Conservation (phyloP, 2,113 vertebrate species). For the Paradoxurus hermaphroditus region DNA sequence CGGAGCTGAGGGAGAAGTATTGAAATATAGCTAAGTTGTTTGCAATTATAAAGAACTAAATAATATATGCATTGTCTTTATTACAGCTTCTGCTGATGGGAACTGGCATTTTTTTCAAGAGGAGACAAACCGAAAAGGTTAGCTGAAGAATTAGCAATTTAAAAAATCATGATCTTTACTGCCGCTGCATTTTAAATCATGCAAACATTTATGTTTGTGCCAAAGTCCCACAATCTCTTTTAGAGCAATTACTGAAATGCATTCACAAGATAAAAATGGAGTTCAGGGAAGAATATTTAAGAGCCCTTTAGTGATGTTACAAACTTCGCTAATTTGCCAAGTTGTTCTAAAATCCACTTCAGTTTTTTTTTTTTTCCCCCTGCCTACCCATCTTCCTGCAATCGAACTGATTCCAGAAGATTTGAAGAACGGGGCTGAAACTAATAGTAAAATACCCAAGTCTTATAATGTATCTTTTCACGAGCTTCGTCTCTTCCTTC, state of each 20-base stretch:
- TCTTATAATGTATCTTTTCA: not conserved
- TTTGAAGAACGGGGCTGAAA: not conserved
- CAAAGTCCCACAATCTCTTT: slow-evolving; percentile 71
- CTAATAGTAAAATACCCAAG: not conserved
- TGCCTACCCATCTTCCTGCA: slow-evolving; percentile 37
- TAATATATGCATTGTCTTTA: slow-evolving; percentile 67
- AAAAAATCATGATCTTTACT: slow-evolving; percentile 69
- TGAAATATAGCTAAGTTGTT: slow-evolving; percentile 63
- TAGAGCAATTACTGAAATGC: slow-evolving; percentile 73
- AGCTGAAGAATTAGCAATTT: slow-evolving; percentile 77
- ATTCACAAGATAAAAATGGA: slow-evolving; percentile 72
- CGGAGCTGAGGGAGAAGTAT: slow-evolving; percentile 41
- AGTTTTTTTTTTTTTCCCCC: not conserved
- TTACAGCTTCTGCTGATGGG: not conserved
- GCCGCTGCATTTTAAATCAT: slow-evolving; percentile 69
- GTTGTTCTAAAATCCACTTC: slow-evolving; percentile 67
- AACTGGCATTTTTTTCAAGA: slow-evolving; percentile 62
- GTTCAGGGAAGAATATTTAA: slow-evolving; percentile 53
- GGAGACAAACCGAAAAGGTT: slow-evolving; percentile 71
- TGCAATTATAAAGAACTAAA: slow-evolving; percentile 67
- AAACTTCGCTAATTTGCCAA: slow-evolving; percentile 70
- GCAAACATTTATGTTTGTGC: slow-evolving; percentile 70
- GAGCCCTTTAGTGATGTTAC: slow-evolving; percentile 71
- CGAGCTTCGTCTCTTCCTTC: not conserved
- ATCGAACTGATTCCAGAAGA: slow-evolving; percentile 29